Conservation (phyloP, 2,888 invertebrate species). For the Parnassius glacialis region DNA sequence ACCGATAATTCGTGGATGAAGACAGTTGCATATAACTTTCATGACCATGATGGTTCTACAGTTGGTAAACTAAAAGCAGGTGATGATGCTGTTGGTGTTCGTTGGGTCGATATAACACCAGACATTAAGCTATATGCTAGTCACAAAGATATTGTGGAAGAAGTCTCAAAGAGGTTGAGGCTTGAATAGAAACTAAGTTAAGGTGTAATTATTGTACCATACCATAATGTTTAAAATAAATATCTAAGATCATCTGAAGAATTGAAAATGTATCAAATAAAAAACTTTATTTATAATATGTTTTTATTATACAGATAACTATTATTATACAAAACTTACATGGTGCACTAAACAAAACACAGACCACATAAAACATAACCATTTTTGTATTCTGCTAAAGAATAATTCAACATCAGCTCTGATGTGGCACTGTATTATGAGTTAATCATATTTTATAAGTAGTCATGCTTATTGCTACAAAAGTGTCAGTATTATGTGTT, state of each 20-base stretch:
- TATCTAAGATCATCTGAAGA: too few species aligned
- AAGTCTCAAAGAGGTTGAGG: conserved; percentile 75
- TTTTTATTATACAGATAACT: conserved; percentile 7
- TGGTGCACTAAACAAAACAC: conserved; percentile 1
- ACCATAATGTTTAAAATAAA: too few species aligned
- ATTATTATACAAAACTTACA: too few species aligned
- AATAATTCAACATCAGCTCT: background rate
- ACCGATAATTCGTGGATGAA: conserved; percentile 99
- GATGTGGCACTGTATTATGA: background rate
- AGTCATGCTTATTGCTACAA: background rate
- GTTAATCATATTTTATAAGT: conserved; percentile 1
- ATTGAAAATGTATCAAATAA: too few species aligned
- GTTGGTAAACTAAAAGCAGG: conserved; percentile 91
- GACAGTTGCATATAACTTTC: conserved; percentile 95
- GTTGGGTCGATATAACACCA: conserved; percentile 90
- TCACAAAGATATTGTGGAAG: conserved; percentile 88
- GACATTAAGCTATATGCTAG: conserved; percentile 92
- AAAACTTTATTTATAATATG: too few species aligned
- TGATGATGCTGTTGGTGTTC: conserved; percentile 93
- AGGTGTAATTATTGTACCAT: too few species aligned
- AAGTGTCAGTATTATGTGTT: conserved; percentile 9
- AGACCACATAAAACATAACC: background rate
- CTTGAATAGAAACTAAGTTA: conserved; percentile 3
- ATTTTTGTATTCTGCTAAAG: background rate
- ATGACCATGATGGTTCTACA: conserved; percentile 87